Conservation (phyloP, 2,797 vertebrate genomes). For the Buphagus erythrorhynchus region DNA sequence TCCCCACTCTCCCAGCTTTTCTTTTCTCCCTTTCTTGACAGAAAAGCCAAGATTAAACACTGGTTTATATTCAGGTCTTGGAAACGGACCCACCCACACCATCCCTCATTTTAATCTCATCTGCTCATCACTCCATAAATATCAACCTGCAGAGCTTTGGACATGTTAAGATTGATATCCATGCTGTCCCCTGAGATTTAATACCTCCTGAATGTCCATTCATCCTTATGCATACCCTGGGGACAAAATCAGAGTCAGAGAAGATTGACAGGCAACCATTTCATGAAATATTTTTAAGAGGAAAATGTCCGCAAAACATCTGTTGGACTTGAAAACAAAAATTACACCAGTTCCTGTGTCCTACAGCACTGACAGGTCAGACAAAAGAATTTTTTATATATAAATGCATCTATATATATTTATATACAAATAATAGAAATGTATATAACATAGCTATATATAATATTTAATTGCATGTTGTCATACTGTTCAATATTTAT, state of each 20-base stretch:
- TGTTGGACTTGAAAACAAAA: neutral
- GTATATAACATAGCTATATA: neutral
- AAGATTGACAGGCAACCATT: constrained; percentile 10
- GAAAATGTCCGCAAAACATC: neutral
- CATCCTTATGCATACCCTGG: neutral
- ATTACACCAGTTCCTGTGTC: neutral
- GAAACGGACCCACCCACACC: neutral
- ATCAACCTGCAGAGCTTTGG: neutral
- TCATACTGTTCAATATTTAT: neutral
- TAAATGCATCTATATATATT: neutral
- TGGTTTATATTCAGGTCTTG: neutral
- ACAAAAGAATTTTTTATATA: neutral
- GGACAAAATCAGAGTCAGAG: neutral
- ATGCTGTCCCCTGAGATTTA: neutral
- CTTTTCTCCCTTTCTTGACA: neutral
- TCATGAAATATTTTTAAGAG: neutral
- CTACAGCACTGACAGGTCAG: neutral
- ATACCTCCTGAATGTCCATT: neutral
- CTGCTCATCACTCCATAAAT: neutral
- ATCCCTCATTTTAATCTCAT: neutral
- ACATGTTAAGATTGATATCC: neutral
- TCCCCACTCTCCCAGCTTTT: neutral
- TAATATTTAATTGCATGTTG: neutral
- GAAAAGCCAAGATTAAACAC: neutral
- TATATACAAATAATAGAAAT: neutral